Evolutionary conservation across 1,140 invertebrate species (phyloP), one percentile per base, ranked within the genome.

Genomic region (Monochamus saltuarius): DNA sequence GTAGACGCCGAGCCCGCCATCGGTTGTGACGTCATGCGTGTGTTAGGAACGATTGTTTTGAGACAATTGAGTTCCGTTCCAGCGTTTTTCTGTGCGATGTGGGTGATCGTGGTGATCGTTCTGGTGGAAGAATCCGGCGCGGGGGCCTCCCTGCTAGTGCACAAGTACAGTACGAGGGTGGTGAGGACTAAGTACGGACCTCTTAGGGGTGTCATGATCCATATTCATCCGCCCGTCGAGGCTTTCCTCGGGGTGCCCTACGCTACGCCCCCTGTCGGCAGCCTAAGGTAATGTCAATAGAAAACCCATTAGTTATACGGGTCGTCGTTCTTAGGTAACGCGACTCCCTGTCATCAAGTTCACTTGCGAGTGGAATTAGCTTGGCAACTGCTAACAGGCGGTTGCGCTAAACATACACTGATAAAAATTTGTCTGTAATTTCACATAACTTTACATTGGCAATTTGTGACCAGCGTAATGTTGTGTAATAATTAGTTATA

Each of bases 171-270:
- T 78, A 86, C 89, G 45, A 82, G 91, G 59, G 85, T 92, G 34
- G 88, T 94, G 29, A 83, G 85, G 62, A 95, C 92, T 47, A 91
- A 92, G 73, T 95, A 95, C 82, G 94, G 93, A 17, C 85, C 86
- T 22, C 78, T 96, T 61, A 83, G 92, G 9, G 94, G 94, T 34
- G 84, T 93, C 71, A 85, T 94, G 52, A 85, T 91, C 35, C 85
- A 89, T 70, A 83, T 84, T 55, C 84, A 87, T 70, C 88, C 85
- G 22, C 85, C 90, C 22, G 92, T 97, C 37, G 94, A 97, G 77
- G 91, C 91, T n/a, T 98, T 95, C 75, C 84, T 96, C 61, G 96
- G 95, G 37, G 90, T 97, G 58, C 94, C 94, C 1, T 99, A 98
- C 81, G 96, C 90, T 4, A 88, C 89, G 10, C 86, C 91, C 34